Conservation (phyloP, 2,888 invertebrate genomes). For the Cyclophora punctaria region DNA sequence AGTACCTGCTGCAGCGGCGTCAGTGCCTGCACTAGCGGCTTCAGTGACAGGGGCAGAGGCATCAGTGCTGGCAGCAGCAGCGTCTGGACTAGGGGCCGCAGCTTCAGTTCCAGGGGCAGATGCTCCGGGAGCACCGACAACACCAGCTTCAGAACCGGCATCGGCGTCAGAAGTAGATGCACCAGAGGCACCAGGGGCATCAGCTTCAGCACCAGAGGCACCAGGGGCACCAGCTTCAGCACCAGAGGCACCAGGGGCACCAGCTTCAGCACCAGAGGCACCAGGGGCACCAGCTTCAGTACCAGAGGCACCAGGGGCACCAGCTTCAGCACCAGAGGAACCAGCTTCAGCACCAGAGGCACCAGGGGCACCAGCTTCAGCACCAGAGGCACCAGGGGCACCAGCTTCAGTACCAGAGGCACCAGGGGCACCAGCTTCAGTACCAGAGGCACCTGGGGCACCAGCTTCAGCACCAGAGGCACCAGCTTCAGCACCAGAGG, state of each 20-base stretch:
- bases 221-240: slow-evolving; percentile 1
- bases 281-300: not conserved
- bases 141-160: not conserved
- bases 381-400: slow-evolving; percentile 1
- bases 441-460: not conserved
- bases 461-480: not conserved
- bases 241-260: not conserved
- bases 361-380: not conserved
- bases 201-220: not conserved
- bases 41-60: not conserved
- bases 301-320: not conserved
- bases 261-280: slow-evolving; percentile 3
- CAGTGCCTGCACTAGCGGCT: not conserved
- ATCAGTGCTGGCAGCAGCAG: not conserved
- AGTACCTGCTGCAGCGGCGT: not conserved
- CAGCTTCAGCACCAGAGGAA: not conserved
- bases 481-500: not conserved
- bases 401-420: not conserved
- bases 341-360: not conserved
- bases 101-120: not conserved
- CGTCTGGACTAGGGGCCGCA: slow-evolving; percentile 1
- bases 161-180: slow-evolving; percentile 1
- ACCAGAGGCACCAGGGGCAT: slow-evolving; percentile 3
- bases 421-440: not conserved
- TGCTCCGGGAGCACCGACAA: not conserved